Base-by-base conservation (phyloP, 2,113 vertebrate genomes). In the Electrona antarctica region DNA sequence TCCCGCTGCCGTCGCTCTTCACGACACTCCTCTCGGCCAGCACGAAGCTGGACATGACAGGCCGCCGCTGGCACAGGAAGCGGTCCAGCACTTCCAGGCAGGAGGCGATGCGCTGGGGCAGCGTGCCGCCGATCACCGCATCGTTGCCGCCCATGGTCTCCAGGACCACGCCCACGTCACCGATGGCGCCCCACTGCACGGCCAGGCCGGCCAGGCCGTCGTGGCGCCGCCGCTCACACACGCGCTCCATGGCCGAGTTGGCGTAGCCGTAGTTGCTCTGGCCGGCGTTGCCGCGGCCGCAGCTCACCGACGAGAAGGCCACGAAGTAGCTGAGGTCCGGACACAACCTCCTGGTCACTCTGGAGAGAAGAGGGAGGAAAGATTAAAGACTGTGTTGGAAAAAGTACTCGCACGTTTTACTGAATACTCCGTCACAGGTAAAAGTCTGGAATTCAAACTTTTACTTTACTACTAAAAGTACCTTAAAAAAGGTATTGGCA, bases 241-340 rank as follows among this genome's bases (percentile, higher is more conserved):
- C 92, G 0, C 98, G 96, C 77, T 99, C 98, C 97, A 99, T 99
- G 66, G 95, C 79, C 3, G 98, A 99, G 92, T 99, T 99, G 76
- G 98, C 98, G 9, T 96, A 99, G 47, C 97, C 98, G 0, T 99
- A 99, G 92, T 97, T 99, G 78, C 92, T 96, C 76, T 99, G 98
- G 12, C 98, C 96, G 0, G 94, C 94, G 0, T 99, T 99, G 64
- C 98, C 98, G 28, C 94, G 95, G 54, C 97, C 98, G 0, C 95
- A 98, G 92, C 97, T 99, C 87, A 99, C 95, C 0, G 98, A 99
- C 14, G 98, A 99, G 92, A 99, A 99, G 55, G 80, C 94, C 80
- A 99, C 98, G 4, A 99, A 99, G 82, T 97, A 90, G 83, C 95
- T 91, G 78, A 99, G 93, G 64, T 96, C 92, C 0, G 95, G 95